Percentiles rank a stretch among this genome's conserved stretches.
These are phyloP conservation scores for Drosophila meridionalis DNA, from an alignment of 2,888 invertebrate genomes.

Conservation along the genomic window DNA sequence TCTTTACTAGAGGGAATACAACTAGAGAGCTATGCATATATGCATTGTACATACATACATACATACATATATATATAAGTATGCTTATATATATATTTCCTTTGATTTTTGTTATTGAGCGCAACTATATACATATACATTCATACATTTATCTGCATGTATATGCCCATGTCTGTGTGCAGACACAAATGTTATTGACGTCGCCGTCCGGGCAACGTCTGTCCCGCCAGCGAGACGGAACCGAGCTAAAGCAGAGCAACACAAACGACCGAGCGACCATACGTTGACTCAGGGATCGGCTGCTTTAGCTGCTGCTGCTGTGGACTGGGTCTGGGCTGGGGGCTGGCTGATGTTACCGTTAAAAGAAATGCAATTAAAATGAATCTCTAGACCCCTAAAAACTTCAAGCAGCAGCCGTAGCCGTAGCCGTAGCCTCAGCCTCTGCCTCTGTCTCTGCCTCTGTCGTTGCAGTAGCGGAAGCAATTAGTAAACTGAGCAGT, in stretches of 20 bases:
- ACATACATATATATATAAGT: slow-evolving; percentile 5
- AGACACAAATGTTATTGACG: slow-evolving; percentile 77
- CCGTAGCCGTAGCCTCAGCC: slow-evolving; percentile 1
- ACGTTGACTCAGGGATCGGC: slow-evolving; percentile 38
- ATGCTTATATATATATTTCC: slow-evolving; percentile 30
- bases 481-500: slow-evolving; percentile 83
- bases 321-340: slow-evolving; percentile 20
- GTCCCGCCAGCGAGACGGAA: slow-evolving; percentile 44
- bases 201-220: slow-evolving; percentile 59
- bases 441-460: not conserved
- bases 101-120: slow-evolving; percentile 47
- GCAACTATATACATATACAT: slow-evolving; percentile 14
- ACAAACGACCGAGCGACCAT: slow-evolving; percentile 20
- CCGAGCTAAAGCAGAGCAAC: slow-evolving; percentile 23
- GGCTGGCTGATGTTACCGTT: slow-evolving; percentile 69
- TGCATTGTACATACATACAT: no score
- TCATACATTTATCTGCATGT: slow-evolving; percentile 10
- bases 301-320: slow-evolving; percentile 1
- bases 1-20: slow-evolving; percentile 7
- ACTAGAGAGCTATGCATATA: slow-evolving; percentile 6
- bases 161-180: slow-evolving; percentile 37
- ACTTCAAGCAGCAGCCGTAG: slow-evolving; percentile 49
- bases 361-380: slow-evolving; percentile 81
- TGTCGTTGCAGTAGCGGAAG: slow-evolving; percentile 75
- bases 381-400: slow-evolving; percentile 77